Base-by-base conservation (phyloP, 2,113 vertebrate genomes). In the Puntigrus tetrazona region DNA sequence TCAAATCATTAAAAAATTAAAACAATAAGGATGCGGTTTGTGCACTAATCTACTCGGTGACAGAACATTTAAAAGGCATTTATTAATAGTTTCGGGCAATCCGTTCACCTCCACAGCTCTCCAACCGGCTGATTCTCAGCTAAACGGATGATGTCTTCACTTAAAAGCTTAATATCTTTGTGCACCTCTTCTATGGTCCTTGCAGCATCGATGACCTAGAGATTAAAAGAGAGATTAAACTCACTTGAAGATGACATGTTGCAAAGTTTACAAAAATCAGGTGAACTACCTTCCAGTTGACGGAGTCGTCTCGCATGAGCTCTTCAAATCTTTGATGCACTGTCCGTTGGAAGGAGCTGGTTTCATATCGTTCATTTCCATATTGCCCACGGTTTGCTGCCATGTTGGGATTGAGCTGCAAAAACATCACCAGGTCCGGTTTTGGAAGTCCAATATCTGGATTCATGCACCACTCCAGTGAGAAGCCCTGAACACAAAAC, bases 361-460 rank as follows among this genome's bases (percentile, higher is more conserved):
- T 94, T 89, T 99, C 98, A 0, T 99, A 99, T 9, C 97, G 92
- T 88, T 99, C 98, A 0, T 11, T 78, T 34, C 98, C 97, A 55
- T 95, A 99, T 75, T 95, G 90, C 0, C 95, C 96, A 50, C 98
- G 94, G 1, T 86, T 82, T 0, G 94, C 95, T 0, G 97, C 97
- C 4, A 90, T 93, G 0, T 82, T 87, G 0, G 93, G 87, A 72
- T 82, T 93, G 45, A 99, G 75, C 78, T 96, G 93, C n/a, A 99
- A 95, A 77, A 97, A 99, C 80, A 99, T 87, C 5, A 99, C 95
- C 11, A 99, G 91, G 89, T 99, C 98, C 1, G 98, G 98, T 85
- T 96, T 97, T 25, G 98, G 98, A 80, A 99, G 95, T 0, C 98
- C 98, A 73, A 95, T 89, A 0, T 99, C 98, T 0, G 98, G 95